Percentiles rank a stretch among this genome's conserved stretches.
Conservation (phyloP, 2,113 vertebrate genomes). For the Dascyllus trimaculatus region DNA sequence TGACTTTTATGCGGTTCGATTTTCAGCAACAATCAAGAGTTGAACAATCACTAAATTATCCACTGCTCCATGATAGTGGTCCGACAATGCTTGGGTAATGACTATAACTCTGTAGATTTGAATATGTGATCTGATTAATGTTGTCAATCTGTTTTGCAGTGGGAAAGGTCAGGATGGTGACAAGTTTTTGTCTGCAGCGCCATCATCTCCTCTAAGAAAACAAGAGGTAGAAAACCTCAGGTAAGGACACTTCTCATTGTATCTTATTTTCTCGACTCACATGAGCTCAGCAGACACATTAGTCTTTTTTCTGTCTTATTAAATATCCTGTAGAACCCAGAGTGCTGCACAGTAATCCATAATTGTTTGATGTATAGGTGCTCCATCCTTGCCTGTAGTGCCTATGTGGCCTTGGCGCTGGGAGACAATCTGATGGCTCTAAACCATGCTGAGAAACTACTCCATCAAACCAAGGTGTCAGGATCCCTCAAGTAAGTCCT, state of each 20-base stretch:
- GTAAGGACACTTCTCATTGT: slow-evolving; percentile 72
- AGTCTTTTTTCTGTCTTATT: no score
- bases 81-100: no score
- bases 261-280: no score
- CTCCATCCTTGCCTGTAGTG: slow-evolving; percentile 95
- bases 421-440: slow-evolving; percentile 98
- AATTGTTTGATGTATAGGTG: slow-evolving; percentile 83
- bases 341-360: neutral
- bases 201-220: slow-evolving; percentile 95
- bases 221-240: slow-evolving; percentile 98
- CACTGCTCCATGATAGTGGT: no score
- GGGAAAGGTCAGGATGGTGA: slow-evolving; percentile 96
- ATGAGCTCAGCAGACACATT: no score
- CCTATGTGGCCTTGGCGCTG: slow-evolving; percentile 94
- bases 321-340: no score
- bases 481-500: slow-evolving; percentile 95
- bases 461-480: slow-evolving; percentile 95
- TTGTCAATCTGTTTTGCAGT: slow-evolving; percentile 83
- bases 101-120: no score
- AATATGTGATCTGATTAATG: neutral
- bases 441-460: slow-evolving; percentile 95
- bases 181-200: slow-evolving; percentile 94
- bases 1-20: no score
- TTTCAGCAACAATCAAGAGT: no score
- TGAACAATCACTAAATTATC: no score